phyloP scores from a whole-genome alignment of 2,797 vertebrate species.

The Tragopan temminckii region DNA sequence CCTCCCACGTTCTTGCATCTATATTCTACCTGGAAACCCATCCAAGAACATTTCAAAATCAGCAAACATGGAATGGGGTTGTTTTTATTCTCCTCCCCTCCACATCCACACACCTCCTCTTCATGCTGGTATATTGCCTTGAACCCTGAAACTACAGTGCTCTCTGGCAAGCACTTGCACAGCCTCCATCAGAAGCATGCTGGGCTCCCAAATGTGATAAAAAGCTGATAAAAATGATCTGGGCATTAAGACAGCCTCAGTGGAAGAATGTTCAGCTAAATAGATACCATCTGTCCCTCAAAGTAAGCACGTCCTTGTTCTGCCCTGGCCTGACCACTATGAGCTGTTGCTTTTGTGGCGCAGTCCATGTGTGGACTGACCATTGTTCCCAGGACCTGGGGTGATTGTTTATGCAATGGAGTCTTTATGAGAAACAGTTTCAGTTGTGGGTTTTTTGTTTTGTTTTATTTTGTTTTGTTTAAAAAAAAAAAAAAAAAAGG shows the following conservation, averaged over 20 bases:
- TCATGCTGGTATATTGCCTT: slow-evolving; percentile 55
- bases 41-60: slow-evolving; percentile 71
- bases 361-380: not conserved
- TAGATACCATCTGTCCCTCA: slow-evolving; percentile 74
- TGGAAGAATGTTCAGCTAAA: slow-evolving; percentile 74
- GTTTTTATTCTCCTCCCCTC: slow-evolving; percentile 41
- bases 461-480: no score
- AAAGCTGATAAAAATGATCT: slow-evolving; percentile 72
- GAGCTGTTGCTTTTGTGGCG: slow-evolving; percentile 48
- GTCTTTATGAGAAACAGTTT: slow-evolving; percentile 76
- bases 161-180: slow-evolving; percentile 52
- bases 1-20: slow-evolving; percentile 12
- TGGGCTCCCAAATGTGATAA: slow-evolving; percentile 72
- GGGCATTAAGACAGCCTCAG: slow-evolving; percentile 58
- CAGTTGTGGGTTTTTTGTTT: not conserved
- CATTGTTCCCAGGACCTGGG: slow-evolving; percentile 76
- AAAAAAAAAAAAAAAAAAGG: not conserved
- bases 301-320: slow-evolving; percentile 34
- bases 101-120: slow-evolving; percentile 53
- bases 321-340: slow-evolving; percentile 37
- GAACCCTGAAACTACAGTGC: slow-evolving; percentile 63
- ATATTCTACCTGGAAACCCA: slow-evolving; percentile 61
- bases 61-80: slow-evolving; percentile 52
- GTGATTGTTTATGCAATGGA: slow-evolving; percentile 66
- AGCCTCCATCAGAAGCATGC: slow-evolving; percentile 66